Base-by-base conservation (phyloP, 2,888 invertebrate species). In the Andrena dorsata region DNA sequence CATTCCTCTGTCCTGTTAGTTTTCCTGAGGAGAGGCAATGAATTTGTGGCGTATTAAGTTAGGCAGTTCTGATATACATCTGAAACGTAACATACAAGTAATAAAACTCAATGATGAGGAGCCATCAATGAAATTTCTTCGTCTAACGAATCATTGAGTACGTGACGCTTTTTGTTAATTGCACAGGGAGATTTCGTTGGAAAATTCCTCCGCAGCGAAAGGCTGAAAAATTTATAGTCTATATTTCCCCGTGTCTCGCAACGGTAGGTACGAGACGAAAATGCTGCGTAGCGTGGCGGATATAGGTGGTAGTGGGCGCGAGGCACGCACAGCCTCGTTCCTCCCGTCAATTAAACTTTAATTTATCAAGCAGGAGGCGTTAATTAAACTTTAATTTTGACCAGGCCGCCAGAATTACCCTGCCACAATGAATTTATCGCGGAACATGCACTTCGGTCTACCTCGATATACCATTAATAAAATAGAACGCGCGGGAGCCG, bases 1-100 rank as follows among this genome's bases (percentile, higher is more conserved):
- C 97, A 96, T 85, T 96, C 96, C 10, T 94, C 92, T 13, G 96
- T 95, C 71, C 96, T 95, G 90, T 97, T 97, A 86, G 95, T 95
- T 92, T 96, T 96, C 89, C 97, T 97, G 93, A 6, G 95, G 94
- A 28, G 8, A 8, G 10, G 23, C 20, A 26, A 56, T 8, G 8
- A 20, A 53, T 53, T 53, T 53, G 6, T 53, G 2, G 53, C 8
- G 23, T 3, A 53, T 20, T 53, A 53, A 16, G 5, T 16, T 10
- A 20, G 23, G 20, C n/a, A 8, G 7, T 20, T 51, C 16, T 0
- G 3, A 41, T 3, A 13, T 41, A 35, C 8, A 28, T 35, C 10
- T 35, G 10, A 13, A n/a, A 49, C 5, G 49, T 49, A 49, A n/a
- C n/a, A n/a, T n/a, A 49, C n/a, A 49, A n/a, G 16, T 20, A 7